Conservation (phyloP, 2,113 vertebrate genomes). For the Micromys minutus region DNA sequence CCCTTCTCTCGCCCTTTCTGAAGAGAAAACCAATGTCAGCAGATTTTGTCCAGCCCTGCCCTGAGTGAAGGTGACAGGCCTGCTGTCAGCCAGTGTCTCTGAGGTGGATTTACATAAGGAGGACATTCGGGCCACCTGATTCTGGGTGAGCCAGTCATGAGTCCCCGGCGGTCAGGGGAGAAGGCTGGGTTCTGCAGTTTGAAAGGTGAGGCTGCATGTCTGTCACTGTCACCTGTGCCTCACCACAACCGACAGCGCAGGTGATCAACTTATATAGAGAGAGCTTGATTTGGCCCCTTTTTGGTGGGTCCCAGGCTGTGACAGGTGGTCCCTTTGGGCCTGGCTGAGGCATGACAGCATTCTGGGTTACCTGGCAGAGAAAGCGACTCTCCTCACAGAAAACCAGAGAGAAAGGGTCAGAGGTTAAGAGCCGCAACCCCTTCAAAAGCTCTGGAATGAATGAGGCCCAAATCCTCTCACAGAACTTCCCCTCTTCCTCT, state of each 20-base stretch:
- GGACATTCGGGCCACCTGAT: background rate
- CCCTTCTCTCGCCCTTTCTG: rapidly evolving
- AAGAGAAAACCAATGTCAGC: rapidly evolving
- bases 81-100: rapidly evolving
- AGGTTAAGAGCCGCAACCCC: background rate
- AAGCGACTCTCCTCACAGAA: background rate
- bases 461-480: no score
- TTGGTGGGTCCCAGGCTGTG: background rate
- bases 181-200: rapidly evolving
- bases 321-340: background rate
- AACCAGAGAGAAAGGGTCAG: background rate
- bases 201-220: background rate
- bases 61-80: background rate
- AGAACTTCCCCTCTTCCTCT: background rate
- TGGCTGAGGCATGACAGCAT: rapidly evolving
- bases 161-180: rapidly evolving
- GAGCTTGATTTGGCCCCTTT: background rate
- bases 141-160: rapidly evolving
- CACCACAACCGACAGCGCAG: rapidly evolving
- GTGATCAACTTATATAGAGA: background rate
- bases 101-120: background rate
- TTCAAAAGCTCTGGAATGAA: no score
- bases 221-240: no score
- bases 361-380: rapidly evolving
- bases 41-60: rapidly evolving